phyloP scores from a whole-genome alignment of 2,113 vertebrate species.

The Colossoma macropomum region DNA sequence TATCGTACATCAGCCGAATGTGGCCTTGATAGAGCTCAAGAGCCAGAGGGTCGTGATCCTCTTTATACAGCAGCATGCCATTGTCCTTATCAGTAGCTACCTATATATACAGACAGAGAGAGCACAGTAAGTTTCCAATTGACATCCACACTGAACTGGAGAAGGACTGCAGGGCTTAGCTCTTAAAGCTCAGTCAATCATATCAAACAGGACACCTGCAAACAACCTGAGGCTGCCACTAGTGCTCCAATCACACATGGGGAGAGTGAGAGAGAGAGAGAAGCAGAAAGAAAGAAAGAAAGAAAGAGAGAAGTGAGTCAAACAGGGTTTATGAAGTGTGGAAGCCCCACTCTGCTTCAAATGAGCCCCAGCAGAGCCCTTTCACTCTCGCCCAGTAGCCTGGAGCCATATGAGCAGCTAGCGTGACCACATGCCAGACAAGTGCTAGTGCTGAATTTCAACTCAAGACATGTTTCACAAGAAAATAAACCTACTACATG shows the following conservation, averaged over 20 bases:
- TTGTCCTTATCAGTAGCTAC: slow-evolving; percentile 96
- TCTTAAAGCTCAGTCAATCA: slow-evolving; percentile 70
- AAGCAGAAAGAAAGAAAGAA: slow-evolving; percentile 51
- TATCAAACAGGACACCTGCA: slow-evolving; percentile 72
- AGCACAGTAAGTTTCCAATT: not conserved
- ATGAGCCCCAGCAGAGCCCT: slow-evolving; percentile 61
- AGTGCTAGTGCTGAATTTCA: slow-evolving; percentile 72
- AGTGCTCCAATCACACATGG: slow-evolving; percentile 26
- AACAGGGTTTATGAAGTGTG: slow-evolving; percentile 70
- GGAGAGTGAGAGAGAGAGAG: slow-evolving; percentile 46
- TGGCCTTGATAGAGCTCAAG: slow-evolving; percentile 97
- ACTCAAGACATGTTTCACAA: slow-evolving; percentile 57
- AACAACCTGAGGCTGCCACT: slow-evolving; percentile 64
- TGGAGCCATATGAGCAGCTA: slow-evolving; percentile 35
- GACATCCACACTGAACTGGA: not conserved
- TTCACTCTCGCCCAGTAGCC: slow-evolving; percentile 59
- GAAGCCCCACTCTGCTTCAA: slow-evolving; percentile 58
- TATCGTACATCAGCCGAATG: slow-evolving; percentile 92
- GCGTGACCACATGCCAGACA: slow-evolving; percentile 18
- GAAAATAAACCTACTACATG: not conserved
- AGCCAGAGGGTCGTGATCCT: slow-evolving; percentile 92
- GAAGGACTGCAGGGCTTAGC: slow-evolving; percentile 63
- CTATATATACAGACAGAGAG: slow-evolving; percentile 67
- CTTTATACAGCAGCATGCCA: slow-evolving; percentile 91
- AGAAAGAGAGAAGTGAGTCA: slow-evolving; percentile 41